Evolutionary conservation across 2,797 vertebrate genomes (phyloP).

Genomic region (Chaunax sp.): DNA sequence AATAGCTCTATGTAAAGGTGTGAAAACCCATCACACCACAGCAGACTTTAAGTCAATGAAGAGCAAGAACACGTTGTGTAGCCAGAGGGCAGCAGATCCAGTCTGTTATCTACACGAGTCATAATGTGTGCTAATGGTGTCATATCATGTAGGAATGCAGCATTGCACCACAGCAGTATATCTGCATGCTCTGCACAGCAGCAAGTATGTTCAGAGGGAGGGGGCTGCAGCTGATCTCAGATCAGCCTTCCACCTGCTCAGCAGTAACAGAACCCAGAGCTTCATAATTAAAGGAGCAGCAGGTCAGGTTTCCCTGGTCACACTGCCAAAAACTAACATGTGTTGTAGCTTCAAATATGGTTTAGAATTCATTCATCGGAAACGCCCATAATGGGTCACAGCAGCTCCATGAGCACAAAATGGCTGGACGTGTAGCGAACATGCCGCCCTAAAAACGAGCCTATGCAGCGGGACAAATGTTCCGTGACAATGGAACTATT

Average conservation of each 20-base stretch:
- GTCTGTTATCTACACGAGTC: no score
- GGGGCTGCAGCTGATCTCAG: constrained; percentile 15
- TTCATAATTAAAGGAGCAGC: no score
- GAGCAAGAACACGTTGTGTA: no score
- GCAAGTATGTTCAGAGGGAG: constrained; percentile 3
- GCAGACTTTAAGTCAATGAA: background rate
- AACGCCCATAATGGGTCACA: constrained; percentile 10
- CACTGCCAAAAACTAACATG: background rate
- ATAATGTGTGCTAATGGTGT: background rate
- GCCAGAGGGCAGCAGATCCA: background rate
- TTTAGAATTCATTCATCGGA: no score
- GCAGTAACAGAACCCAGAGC: background rate
- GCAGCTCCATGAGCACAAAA: constrained; percentile 11
- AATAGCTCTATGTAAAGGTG: no score
- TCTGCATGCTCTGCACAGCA: constrained; percentile 36
- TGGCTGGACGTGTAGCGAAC: constrained; percentile 6
- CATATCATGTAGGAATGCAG: background rate
- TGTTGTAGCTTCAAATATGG: no score
- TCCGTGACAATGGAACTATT: background rate
- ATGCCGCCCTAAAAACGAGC: no score
- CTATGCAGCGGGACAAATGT: no score
- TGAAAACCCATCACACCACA: no score
- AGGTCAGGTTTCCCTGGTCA: background rate
- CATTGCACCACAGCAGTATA: constrained; percentile 30
- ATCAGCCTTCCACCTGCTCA: constrained; percentile 20